Evolutionary conservation across 2,797 vertebrate genomes (phyloP).

Genomic region (Tapirus indicus): DNA sequence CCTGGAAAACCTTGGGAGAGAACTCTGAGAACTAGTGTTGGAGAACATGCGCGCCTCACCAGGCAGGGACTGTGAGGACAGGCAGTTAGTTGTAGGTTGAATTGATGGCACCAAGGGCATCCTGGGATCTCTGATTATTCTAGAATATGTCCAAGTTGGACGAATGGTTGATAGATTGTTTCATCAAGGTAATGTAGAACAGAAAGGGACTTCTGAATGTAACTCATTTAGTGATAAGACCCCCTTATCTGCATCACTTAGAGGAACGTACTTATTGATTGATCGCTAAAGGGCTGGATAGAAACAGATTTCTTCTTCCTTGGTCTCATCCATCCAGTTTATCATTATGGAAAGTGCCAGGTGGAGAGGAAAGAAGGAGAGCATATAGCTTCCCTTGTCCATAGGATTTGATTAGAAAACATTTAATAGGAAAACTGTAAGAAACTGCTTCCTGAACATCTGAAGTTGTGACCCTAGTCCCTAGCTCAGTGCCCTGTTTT

Average conservation of each 20-base stretch:
- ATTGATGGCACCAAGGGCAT: neutral
- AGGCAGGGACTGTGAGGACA: neutral
- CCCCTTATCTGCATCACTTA: neutral
- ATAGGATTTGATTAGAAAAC: neutral
- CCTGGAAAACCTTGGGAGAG: neutral
- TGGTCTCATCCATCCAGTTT: neutral
- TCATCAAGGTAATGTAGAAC: no score
- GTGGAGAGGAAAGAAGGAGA: neutral
- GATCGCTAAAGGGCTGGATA: neutral
- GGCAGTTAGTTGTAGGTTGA: neutral
- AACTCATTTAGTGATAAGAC: neutral
- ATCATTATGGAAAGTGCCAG: neutral
- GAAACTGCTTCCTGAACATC: neutral
- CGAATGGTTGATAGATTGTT: neutral
- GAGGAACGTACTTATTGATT: neutral
- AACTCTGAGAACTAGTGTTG: neutral
- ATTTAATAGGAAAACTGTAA: no score
- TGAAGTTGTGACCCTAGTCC: neutral
- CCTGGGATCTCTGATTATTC: neutral
- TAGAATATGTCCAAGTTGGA: neutral
- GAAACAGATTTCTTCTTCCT: neutral
- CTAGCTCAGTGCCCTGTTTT: neutral
- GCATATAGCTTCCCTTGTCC: neutral
- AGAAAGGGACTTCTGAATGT: neutral
- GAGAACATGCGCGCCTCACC: neutral